Conservation (phyloP, 2,888 invertebrate genomes). For the Terebella lapidaria region DNA sequence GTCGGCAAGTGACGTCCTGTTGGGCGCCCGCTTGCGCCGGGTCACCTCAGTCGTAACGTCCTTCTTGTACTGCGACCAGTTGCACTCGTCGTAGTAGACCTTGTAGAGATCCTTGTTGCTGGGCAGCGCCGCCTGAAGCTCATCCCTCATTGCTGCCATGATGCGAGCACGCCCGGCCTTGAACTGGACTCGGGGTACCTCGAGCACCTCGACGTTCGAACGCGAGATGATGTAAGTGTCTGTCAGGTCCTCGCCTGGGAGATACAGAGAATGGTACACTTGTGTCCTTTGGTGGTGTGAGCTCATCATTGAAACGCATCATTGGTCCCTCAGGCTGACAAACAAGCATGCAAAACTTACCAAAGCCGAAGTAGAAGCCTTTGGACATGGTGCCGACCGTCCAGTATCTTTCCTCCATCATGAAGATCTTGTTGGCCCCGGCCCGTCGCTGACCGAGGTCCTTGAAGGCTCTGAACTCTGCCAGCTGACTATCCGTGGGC, state of each 20-base stretch:
- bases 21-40: conserved; percentile 10
- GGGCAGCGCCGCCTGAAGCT: conserved; percentile 25
- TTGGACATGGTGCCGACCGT: not conserved
- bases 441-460: too few species aligned
- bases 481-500: not conserved
- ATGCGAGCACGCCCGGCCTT: conserved; percentile 12
- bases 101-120: conserved; percentile 19
- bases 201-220: conserved; percentile 28
- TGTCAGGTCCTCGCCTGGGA: conserved; percentile 30
- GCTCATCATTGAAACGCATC: too few species aligned
- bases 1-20: conserved; percentile 16
- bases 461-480: too few species aligned
- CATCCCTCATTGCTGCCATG: conserved; percentile 23
- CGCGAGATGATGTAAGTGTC: conserved; percentile 30
- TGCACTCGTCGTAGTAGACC: conserved; percentile 24
- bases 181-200: conserved; percentile 28
- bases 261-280: too few species aligned
- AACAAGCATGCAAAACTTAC: not conserved
- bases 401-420: not conserved
- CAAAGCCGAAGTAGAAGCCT: conserved; percentile 6
- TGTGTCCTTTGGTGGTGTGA: not conserved
- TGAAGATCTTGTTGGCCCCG: too few species aligned
- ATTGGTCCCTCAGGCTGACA: too few species aligned
- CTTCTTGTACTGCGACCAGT: conserved; percentile 31
- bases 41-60: conserved; percentile 26